Evolutionary conservation across 2,113 vertebrate genomes (phyloP).

Genomic region (Perca flavescens): DNA sequence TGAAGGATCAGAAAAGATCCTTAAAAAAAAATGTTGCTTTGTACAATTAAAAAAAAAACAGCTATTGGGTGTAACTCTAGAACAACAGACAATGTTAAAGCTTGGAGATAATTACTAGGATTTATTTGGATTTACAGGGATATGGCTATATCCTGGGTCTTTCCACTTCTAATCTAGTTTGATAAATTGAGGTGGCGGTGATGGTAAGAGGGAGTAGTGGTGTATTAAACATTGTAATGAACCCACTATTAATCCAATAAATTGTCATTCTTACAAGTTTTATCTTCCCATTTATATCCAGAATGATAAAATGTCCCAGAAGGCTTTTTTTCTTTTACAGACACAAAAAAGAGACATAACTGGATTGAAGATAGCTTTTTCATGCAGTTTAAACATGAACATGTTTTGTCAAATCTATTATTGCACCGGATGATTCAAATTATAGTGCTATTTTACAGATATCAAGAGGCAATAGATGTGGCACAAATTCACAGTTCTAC

Average conservation of each 20-base stretch:
- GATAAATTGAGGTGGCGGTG: not conserved
- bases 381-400: not conserved
- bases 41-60: not conserved
- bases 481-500: slow-evolving; percentile 15
- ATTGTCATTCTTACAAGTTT: slow-evolving; percentile 2
- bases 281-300: slow-evolving; percentile 8
- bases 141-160: slow-evolving; percentile 5
- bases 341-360: not conserved
- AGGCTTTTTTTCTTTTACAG: not conserved
- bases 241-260: not conserved
- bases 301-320: not conserved
- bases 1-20: slow-evolving; percentile 4
- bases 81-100: slow-evolving; percentile 8
- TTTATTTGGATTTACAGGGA: slow-evolving; percentile 31
- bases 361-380: not conserved
- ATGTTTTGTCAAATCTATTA: slow-evolving; percentile 15
- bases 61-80: not conserved
- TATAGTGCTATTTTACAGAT: slow-evolving; percentile 1
- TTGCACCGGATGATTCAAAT: slow-evolving; percentile 24
- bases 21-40: not conserved
- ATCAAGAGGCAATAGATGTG: not conserved
- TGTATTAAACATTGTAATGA: slow-evolving; percentile 7
- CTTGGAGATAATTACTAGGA: slow-evolving; percentile 22
- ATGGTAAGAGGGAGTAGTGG: not conserved
- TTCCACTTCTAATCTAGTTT: slow-evolving; percentile 15